Base-by-base conservation (phyloP, 2,113 vertebrate species). In the Prionailurus bengalensis region DNA sequence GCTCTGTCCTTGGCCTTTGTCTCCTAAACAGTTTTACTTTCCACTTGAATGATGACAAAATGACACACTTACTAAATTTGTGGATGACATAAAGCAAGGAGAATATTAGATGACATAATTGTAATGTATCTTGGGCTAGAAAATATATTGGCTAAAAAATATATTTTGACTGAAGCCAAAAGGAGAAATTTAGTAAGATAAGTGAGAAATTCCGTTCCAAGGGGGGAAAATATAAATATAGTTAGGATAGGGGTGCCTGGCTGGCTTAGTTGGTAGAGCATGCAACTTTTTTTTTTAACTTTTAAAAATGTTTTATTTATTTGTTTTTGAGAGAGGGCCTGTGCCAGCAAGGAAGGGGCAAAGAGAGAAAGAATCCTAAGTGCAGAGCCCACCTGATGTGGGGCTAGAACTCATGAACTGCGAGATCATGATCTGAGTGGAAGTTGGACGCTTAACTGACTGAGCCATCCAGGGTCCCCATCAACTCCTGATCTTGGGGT, bases 1-100 rank as follows among this genome's bases (percentile, higher is more conserved):
- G 19, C 31, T 88, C 55, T 70, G 31, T 58, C 70, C 16, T 74
- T 92, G 74, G 80, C 53, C 48, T 96, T 66, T 70, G 39, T 65
- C 39, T n/a, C 42, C 70, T 78, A 31, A 93, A 76, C 21, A 42
- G 66, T 39, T 68, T 89, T 85, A 89, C 84, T 70, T 96, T 85
- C 19, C 61, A 90, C 33, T 85, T 71, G 61, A 92, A 63, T 29
- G 53, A 84, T 79, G 33, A 79, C 27, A 85, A 86, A 92, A 10
- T 29, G 51, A 51, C 51, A 84, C 39, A 63, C 45, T 74, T n/a
- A 73, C 25, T 65, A 74, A 51, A 82, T 89, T 58, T 92, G 33
- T 87, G 65, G 39, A 51, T 92, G 55, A 63, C 63, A n/a, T 15
- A 80, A 92, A 92, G 53, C 42, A 81, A 7, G 53, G 42, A 48